A percentile compares a stretch with the other conserved stretches of the same genome.
phyloP scores from a whole-genome alignment of 2,888 invertebrate species.

The Acrobasis repandana region DNA sequence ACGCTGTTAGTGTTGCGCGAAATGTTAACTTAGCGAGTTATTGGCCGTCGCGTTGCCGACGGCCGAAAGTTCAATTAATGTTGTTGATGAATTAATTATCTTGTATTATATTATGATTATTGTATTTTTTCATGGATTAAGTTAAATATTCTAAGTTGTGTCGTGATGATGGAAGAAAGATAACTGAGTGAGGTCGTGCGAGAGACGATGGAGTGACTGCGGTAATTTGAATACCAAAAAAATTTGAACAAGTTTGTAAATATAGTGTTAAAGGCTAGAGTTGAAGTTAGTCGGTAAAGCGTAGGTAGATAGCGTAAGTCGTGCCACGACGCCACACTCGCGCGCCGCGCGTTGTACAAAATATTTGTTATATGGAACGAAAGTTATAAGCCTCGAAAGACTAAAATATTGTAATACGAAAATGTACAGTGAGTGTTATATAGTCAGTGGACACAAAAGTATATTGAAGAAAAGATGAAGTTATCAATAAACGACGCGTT shows the following conservation, averaged over 20 bases:
- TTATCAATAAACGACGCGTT: conserved; percentile 81
- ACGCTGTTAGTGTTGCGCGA: conserved; percentile 70
- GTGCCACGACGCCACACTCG: conserved; percentile 77
- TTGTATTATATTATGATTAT: conserved; percentile 80
- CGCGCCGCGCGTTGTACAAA: conserved; percentile 81
- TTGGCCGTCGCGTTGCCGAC: conserved; percentile 47
- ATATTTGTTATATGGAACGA: conserved; percentile 80
- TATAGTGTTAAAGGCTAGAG: conserved; percentile 74
- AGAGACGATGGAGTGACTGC: conserved; percentile 69
- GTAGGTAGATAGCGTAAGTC: conserved; percentile 76
- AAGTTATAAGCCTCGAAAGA: conserved; percentile 79
- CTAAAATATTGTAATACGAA: conserved; percentile 81
- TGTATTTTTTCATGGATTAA: conserved; percentile 80
- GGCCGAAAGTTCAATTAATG: conserved; percentile 69
- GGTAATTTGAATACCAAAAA: conserved; percentile 83
- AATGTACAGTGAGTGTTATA: conserved; percentile 84
- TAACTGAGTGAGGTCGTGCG: conserved; percentile 57
- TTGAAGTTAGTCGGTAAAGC: conserved; percentile 69
- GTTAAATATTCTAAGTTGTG: conserved; percentile 76
- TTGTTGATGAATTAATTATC: conserved; percentile 66
- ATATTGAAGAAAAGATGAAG: conserved; percentile 81
- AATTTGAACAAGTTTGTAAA: conserved; percentile 80
- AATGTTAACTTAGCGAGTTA: conserved; percentile 63
- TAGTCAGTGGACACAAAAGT: conserved; percentile 83
- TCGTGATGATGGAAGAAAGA: conserved; percentile 66